phyloP scores from a whole-genome alignment of 2,888 invertebrate species.

The Acanthopleura granulata region DNA sequence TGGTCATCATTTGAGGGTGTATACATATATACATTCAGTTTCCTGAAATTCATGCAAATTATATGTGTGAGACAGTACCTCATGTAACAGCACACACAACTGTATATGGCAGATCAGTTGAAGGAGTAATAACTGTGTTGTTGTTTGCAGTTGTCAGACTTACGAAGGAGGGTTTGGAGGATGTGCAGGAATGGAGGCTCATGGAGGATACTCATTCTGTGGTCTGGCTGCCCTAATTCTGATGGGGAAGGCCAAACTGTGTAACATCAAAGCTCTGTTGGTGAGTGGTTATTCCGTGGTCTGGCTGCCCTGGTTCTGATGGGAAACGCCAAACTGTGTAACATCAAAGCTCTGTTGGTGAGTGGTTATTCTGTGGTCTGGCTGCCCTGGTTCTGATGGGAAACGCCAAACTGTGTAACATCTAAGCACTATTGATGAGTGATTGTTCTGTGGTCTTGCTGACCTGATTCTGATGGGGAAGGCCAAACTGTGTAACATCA shows the following conservation, averaged over 20 bases:
- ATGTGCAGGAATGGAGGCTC: slow-evolving; percentile 94
- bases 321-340: slow-evolving; percentile 81
- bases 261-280: slow-evolving; percentile 85
- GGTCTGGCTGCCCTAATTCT: slow-evolving; percentile 91
- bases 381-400: slow-evolving; percentile 89
- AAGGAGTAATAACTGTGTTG: too few species aligned
- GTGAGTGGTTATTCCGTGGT: slow-evolving; percentile 99
- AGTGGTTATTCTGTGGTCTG: slow-evolving; percentile 98
- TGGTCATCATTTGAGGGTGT: too few species aligned
- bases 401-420: slow-evolving; percentile 81
- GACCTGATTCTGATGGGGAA: slow-evolving; percentile 73
- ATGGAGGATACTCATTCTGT: slow-evolving; percentile 99
- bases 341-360: slow-evolving; percentile 89
- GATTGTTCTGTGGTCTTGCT: slow-evolving; percentile 96
- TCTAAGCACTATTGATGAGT: slow-evolving; percentile 95
- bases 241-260: slow-evolving; percentile 81
- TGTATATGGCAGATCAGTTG: not conserved
- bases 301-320: slow-evolving; percentile 90
- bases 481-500: not conserved
- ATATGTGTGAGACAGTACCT: too few species aligned
- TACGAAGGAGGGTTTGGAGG: slow-evolving; percentile 99
- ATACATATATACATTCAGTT: too few species aligned
- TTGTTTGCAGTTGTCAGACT: slow-evolving; percentile 84
- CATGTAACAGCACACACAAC: too few species aligned
- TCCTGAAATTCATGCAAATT: too few species aligned